Conservation (phyloP, 1,140 invertebrate genomes). For the Scylla paramamosain region DNA sequence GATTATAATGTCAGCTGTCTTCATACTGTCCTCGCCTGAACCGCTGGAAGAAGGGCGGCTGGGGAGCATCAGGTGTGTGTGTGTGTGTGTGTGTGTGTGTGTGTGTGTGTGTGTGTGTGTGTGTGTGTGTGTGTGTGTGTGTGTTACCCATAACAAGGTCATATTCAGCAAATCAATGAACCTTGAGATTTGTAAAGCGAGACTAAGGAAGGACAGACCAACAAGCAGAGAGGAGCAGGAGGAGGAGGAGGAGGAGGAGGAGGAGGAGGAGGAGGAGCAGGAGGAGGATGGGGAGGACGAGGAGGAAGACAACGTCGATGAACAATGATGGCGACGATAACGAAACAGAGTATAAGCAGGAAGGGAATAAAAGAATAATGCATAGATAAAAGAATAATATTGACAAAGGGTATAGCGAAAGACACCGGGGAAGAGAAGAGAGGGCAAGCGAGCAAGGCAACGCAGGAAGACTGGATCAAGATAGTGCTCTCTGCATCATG, state of each 20-base stretch:
- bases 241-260: neutral
- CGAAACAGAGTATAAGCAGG: too few relatives aligned
- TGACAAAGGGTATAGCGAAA: too few relatives aligned
- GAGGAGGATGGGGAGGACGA: too few relatives aligned
- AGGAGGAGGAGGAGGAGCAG: neutral
- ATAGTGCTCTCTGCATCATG: too few relatives aligned
- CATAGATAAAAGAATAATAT: neutral
- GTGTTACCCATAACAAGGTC: neutral
- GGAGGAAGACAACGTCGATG: too few relatives aligned
- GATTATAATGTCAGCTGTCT: too few relatives aligned
- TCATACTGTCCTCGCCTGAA: too few relatives aligned
- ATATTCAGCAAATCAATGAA: neutral
- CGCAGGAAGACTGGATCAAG: too few relatives aligned
- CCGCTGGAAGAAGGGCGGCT: neutral
- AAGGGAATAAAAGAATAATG: neutral
- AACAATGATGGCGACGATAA: too few relatives aligned
- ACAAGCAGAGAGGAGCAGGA: neutral
- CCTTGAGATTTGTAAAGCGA: neutral
- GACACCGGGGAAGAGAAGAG: too few relatives aligned
- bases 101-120: conserved; percentile 20
- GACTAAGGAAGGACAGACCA: neutral
- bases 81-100: neutral
- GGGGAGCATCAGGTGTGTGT: neutral
- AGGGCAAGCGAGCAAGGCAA: too few relatives aligned
- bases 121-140: neutral